Percentiles rank a stretch among this genome's conserved stretches.
Conservation (phyloP, 1,140 invertebrate genomes). For the Lasaia peninsularis region DNA sequence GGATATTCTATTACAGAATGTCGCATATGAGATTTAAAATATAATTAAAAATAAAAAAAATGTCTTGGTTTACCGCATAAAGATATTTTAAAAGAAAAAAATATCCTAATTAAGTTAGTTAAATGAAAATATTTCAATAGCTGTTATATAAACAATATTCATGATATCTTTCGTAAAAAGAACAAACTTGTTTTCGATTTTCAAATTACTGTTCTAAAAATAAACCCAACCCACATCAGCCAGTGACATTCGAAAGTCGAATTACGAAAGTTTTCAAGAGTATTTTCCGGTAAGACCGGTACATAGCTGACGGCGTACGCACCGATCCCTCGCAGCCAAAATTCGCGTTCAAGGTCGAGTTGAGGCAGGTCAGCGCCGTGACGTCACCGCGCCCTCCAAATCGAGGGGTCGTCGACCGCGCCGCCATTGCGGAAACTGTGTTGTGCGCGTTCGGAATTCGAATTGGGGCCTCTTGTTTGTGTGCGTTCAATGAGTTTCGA, state of each 20-base stretch:
- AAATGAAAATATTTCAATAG: too few species aligned
- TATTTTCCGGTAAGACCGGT: constrained; percentile 3
- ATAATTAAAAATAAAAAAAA: too few species aligned
- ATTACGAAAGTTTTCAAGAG: constrained; percentile 6
- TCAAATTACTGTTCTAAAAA: not conserved
- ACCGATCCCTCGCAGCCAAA: constrained; percentile 29
- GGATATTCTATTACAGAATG: too few species aligned
- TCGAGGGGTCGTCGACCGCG: constrained; percentile 60
- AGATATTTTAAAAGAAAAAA: too few species aligned
- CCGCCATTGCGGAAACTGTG: constrained; percentile 69
- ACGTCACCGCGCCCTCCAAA: constrained; percentile 74
- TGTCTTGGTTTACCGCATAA: too few species aligned
- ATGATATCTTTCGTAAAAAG: not conserved
- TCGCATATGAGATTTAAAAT: too few species aligned
- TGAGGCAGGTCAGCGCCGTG: constrained; percentile 65
- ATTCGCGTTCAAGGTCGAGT: constrained; percentile 57
- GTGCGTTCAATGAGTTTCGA: constrained; percentile 39
- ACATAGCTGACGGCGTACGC: constrained; percentile 14
- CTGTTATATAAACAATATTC: too few species aligned
- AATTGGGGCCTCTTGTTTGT: constrained; percentile 60
- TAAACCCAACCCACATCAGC: not conserved
- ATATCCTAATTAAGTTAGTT: too few species aligned
- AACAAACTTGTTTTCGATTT: not conserved
- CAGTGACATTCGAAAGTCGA: constrained; percentile 4
- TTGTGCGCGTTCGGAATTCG: constrained; percentile 69